Conservation (phyloP, 2,113 vertebrate species). For the Cygnus atratus region DNA sequence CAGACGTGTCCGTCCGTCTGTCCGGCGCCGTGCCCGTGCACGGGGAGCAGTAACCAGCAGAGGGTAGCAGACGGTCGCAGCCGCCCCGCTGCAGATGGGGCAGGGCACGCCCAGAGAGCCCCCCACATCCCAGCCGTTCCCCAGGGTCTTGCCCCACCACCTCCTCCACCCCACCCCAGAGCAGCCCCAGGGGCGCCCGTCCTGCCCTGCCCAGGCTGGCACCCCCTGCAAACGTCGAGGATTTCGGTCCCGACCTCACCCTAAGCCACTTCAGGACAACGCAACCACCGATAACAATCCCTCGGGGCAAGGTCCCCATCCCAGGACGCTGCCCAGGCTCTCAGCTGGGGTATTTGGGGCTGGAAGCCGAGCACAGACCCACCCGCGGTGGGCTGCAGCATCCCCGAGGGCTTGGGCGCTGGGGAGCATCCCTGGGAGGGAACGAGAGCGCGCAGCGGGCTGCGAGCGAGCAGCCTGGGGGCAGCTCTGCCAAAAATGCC, state of each 20-base stretch:
- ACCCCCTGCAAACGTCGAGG: not conserved
- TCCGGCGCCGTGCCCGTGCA: rapidly evolving
- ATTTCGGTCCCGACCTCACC: not conserved
- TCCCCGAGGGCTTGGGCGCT: not conserved
- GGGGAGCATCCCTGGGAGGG: too few relatives aligned
- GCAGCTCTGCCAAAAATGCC: not conserved
- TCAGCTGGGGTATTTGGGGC: not conserved
- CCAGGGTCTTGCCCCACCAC: not conserved
- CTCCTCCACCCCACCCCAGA: not conserved
- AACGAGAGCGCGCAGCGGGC: not conserved
- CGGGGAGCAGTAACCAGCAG: not conserved
- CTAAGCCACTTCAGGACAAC: not conserved
- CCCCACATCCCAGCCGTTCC: not conserved
- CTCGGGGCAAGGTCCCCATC: not conserved
- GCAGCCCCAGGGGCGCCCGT: too few relatives aligned
- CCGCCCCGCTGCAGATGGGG: not conserved
- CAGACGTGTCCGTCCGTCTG: rapidly evolving
- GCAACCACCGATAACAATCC: not conserved
- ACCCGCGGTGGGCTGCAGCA: not conserved
- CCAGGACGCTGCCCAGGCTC: not conserved
- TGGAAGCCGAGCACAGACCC: not conserved
- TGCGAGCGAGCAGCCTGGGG: not conserved
- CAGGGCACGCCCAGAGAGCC: not conserved
- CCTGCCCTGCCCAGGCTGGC: not conserved
- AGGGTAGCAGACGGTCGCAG: not conserved